A percentile compares a stretch with the other conserved stretches of the same genome.
phyloP scores from a whole-genome alignment of 2,888 invertebrate species.

The Brachypalpus laphriformis region DNA sequence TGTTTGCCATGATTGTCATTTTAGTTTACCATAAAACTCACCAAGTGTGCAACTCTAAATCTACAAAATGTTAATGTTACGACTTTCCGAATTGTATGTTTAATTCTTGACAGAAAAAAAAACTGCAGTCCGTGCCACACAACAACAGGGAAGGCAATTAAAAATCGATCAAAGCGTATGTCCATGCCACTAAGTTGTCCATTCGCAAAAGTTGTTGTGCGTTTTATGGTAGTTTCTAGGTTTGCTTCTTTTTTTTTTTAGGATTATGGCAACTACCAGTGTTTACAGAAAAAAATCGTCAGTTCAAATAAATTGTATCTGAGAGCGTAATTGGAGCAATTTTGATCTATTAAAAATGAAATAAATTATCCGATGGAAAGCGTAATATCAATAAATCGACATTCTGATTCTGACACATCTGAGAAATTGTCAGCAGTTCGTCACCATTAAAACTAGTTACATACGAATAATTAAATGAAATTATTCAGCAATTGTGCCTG shows the following conservation, averaged over 20 bases:
- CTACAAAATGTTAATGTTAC: constrained; percentile 17
- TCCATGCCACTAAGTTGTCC: constrained; percentile 66
- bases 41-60: constrained; percentile 11
- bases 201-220: constrained; percentile 52
- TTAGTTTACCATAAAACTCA: constrained; percentile 22
- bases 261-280: constrained; percentile 33
- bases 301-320: constrained; percentile 47
- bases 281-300: constrained; percentile 34
- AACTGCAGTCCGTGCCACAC: constrained; percentile 23
- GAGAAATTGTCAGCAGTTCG: constrained; percentile 47
- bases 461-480: background rate
- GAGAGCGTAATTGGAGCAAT: constrained; percentile 66
- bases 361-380: background rate
- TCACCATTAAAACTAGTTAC: constrained; percentile 15
- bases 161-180: constrained; percentile 72
- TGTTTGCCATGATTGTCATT: constrained; percentile 44
- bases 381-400: constrained; percentile 16
- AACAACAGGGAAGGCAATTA: constrained; percentile 73
- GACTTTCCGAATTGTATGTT: constrained; percentile 47
- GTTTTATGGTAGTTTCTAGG: constrained; percentile 55
- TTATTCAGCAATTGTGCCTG: too few relatives aligned
- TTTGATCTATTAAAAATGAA: constrained; percentile 34
- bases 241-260: constrained; percentile 34
- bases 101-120: constrained; percentile 17
- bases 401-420: constrained; percentile 42